Evolutionary conservation across 2,797 vertebrate species (phyloP).

Genomic region (Vultur gryphus): DNA sequence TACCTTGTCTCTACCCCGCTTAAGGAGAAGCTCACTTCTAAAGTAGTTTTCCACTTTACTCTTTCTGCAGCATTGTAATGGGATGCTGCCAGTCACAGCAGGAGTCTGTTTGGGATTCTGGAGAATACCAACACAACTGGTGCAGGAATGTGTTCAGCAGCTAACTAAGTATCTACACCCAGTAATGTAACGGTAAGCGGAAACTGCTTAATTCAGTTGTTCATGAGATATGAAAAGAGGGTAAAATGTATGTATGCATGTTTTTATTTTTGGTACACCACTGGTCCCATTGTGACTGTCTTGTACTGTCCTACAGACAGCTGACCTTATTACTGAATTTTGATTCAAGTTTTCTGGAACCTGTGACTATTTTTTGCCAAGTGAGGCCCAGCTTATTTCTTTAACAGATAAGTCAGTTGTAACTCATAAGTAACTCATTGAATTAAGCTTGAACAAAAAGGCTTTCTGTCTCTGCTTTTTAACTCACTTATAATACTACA

Average conservation of each 20-base stretch:
- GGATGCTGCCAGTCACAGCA: neutral
- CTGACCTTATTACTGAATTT: neutral
- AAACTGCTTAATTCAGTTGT: neutral
- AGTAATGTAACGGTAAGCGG: neutral
- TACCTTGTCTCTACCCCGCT: neutral
- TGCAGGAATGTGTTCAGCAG: neutral
- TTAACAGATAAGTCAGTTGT: neutral
- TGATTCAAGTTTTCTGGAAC: neutral
- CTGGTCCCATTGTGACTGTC: neutral
- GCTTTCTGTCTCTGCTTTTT: neutral
- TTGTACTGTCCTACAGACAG: neutral
- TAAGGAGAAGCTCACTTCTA: neutral
- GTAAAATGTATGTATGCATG: neutral
- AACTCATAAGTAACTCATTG: neutral
- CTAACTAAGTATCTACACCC: neutral
- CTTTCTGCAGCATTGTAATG: neutral
- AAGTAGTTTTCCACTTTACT: neutral
- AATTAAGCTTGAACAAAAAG: neutral
- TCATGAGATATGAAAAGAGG: neutral
- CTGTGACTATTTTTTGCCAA: neutral
- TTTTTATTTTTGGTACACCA: neutral
- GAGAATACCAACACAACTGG: neutral
- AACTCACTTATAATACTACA: neutral
- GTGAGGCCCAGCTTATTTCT: neutral
- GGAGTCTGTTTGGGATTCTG: neutral